A percentile compares a stretch with the other conserved stretches of the same genome.
Evolutionary conservation across 2,888 invertebrate species (phyloP).

Genomic region (Melikaiella ostensackeni): DNA sequence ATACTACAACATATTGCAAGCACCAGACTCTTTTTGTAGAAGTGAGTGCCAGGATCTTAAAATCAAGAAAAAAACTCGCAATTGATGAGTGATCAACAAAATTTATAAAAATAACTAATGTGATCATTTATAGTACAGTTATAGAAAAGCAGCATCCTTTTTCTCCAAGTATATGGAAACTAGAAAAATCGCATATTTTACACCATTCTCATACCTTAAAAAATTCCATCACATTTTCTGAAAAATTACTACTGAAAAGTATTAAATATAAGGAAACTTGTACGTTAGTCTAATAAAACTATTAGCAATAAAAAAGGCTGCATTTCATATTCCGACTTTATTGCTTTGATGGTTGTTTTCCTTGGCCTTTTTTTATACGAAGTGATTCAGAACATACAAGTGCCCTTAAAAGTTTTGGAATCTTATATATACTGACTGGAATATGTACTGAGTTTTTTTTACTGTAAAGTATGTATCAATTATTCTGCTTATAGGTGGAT

Average conservation of each 20-base stretch:
- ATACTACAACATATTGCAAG: background rate
- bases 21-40: background rate
- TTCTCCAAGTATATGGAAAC: background rate
- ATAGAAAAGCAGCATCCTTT: background rate
- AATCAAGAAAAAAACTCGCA: background rate
- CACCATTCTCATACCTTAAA: background rate
- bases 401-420: slow-evolving; percentile 3
- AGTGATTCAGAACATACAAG: background rate
- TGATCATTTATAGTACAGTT: background rate
- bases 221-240: background rate
- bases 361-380: background rate
- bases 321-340: background rate
- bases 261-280: slow-evolving; percentile 9
- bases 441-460: slow-evolving; percentile 10
- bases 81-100: background rate
- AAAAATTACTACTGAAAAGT: slow-evolving; percentile 11
- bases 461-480: slow-evolving; percentile 18
- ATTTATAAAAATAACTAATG: background rate
- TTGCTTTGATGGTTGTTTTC: background rate
- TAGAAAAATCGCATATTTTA: background rate
- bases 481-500: slow-evolving; percentile 15
- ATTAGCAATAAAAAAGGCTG: background rate
- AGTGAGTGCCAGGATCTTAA: background rate
- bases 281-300: background rate
- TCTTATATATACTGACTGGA: slow-evolving; percentile 25